These are phyloP conservation scores for Bryconaethiops microstoma DNA, from an alignment of 2,797 vertebrate species.

Conservation along the genomic window DNA sequence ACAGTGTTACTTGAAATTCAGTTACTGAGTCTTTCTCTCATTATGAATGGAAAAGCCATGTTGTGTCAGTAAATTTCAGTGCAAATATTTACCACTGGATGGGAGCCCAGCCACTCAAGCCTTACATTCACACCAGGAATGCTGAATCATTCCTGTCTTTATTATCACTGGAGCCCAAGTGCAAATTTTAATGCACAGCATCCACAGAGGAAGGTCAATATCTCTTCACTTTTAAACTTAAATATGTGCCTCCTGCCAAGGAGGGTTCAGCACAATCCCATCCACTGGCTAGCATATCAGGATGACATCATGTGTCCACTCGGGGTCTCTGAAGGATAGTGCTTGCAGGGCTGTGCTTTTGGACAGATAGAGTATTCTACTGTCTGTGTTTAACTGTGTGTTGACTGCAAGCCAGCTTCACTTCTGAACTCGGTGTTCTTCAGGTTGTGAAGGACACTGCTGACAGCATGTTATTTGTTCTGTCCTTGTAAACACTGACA, in stretches of 20 bases:
- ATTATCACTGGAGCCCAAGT: background rate
- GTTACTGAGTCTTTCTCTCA: background rate
- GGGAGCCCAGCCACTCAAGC: background rate
- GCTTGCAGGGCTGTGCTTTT: background rate
- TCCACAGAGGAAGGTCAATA: background rate
- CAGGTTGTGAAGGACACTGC: conserved; percentile 45
- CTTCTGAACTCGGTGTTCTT: background rate
- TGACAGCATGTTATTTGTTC: conserved; percentile 45
- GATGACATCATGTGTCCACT: background rate
- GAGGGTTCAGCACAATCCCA: background rate
- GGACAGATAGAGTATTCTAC: conserved; percentile 1
- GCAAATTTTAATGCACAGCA: background rate
- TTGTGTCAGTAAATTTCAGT: conserved; percentile 2
- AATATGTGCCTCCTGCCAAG: background rate
- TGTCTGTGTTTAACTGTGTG: conserved; percentile 30
- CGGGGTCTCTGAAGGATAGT: background rate
- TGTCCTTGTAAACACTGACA: conserved; percentile 47
- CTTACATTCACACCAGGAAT: background rate
- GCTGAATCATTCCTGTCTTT: conserved; percentile 14
- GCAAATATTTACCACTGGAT: background rate
- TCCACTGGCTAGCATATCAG: background rate
- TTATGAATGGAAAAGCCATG: background rate
- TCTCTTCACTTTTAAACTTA: background rate
- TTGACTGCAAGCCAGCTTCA: conserved; percentile 1
- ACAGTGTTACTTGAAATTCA: background rate